Evolutionary conservation across 2,113 vertebrate genomes (phyloP).

Genomic region (Microtus pennsylvanicus): DNA sequence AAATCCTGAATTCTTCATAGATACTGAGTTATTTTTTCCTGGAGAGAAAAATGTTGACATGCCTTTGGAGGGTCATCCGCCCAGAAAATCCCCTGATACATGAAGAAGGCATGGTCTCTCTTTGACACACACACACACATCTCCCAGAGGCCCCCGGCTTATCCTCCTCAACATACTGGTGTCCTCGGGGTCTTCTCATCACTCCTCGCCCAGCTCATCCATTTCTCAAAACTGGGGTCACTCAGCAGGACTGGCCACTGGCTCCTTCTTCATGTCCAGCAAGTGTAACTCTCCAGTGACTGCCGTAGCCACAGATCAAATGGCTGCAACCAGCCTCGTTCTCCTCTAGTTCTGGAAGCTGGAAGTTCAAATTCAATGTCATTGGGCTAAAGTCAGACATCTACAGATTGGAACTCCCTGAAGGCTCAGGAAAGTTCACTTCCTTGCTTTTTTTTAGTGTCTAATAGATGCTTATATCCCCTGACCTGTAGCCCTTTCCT

Average conservation of each 20-base stretch:
- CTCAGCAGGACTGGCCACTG: not conserved
- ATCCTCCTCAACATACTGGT: not conserved
- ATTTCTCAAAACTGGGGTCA: not conserved
- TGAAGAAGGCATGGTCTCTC: not conserved
- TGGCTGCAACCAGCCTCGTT: not conserved
- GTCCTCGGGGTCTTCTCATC: not conserved
- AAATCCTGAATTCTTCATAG: slow-evolving; percentile 13
- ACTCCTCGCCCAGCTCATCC: not conserved
- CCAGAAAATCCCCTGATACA: slow-evolving; percentile 53
- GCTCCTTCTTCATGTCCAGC: not conserved
- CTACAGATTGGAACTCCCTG: not conserved
- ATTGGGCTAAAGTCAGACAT: not conserved
- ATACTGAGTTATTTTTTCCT: slow-evolving; percentile 71
- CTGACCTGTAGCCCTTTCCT: not conserved
- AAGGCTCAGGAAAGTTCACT: not conserved
- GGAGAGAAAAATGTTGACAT: slow-evolving; percentile 72
- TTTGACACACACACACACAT: not conserved
- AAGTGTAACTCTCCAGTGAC: not conserved
- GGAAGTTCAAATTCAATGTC: not conserved
- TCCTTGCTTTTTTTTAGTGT: not conserved
- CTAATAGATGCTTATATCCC: not conserved
- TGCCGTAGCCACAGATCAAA: not conserved
- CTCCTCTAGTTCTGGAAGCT: not conserved
- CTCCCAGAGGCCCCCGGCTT: not conserved
- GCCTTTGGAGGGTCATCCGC: slow-evolving; percentile 31